Base-by-base conservation (phyloP, 30 jellyfish, hydroid and myxozoan genomes). In the Sanderia malayensis region DNA sequence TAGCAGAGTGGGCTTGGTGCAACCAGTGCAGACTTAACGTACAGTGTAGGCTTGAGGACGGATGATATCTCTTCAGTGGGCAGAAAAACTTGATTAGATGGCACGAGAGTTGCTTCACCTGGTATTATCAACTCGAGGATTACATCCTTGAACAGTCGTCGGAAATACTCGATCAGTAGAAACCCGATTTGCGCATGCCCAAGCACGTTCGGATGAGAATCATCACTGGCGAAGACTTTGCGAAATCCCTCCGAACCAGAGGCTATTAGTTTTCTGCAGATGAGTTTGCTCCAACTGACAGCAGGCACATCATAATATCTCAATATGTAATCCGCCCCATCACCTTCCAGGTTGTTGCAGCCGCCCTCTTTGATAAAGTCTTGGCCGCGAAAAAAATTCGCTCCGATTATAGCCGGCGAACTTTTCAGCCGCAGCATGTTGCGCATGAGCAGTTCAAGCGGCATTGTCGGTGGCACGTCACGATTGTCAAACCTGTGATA, bases 101-200 rank as follows among this genome's bases (percentile, higher is more conserved):
- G 88, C 83, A 64, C 31, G 25, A 75, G n/a, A 0, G 87, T 64
- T 0, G 87, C 87, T 30, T 86, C 93, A 0, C 85, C 84, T 0
- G 84, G 86, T 1, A 76, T 61, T 20, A 86, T 58, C 73, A 90
- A 27, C 7, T 76, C 94, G 22, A 83, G 62, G 41, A 90, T 83
- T 24, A 90, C 92, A 58, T 83, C 87, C 57, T 83, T 73, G 41
- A 90, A 67, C 64, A 82, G 37, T 26, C 84, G 70, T 30, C 97
- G 83, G 70, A 90, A 62, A 33, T 82, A 79, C 49, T 90, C 96
- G 11, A 90, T 82, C 87, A 90, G 52, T 29, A 90, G 63, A 49
- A 70, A 90, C 19, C 96, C 97, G 23, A 83, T 67, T 66, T 90
- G 97, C 32, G 97, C 97, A 65, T 90, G 97, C 57, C 97, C 97